A percentile compares a stretch with the other conserved stretches of the same genome.
These are phyloP conservation scores for Rhineura floridana DNA, from an alignment of 2,113 vertebrate species.

Conservation along the genomic window DNA sequence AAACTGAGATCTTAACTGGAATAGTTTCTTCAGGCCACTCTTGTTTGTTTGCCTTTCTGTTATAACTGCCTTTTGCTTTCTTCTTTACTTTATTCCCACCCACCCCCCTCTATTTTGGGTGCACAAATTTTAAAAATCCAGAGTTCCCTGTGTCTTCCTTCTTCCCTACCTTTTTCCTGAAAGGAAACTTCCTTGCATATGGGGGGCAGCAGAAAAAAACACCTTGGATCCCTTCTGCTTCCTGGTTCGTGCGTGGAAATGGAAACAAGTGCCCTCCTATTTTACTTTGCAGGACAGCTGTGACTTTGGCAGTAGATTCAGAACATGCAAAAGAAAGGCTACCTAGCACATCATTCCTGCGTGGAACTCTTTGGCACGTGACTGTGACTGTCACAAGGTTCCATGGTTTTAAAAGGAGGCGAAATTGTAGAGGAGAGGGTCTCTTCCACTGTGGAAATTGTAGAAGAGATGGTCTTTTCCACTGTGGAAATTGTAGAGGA, in stretches of 20 bases:
- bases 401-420: neutral
- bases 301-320: too few species aligned
- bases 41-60: neutral
- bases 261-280: neutral
- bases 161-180: conserved; percentile 47
- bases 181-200: conserved; percentile 55
- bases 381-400: neutral
- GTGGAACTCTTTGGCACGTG: neutral
- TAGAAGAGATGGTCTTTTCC: too few species aligned
- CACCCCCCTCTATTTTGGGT: conserved; percentile 29
- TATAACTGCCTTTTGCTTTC: neutral
- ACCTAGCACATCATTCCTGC: neutral
- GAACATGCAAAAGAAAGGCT: too few species aligned
- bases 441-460: too few species aligned
- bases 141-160: neutral
- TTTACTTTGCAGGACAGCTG: neutral
- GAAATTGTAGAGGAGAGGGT: neutral
- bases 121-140: neutral
- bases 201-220: neutral
- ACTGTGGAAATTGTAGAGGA: too few species aligned
- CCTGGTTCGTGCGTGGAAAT: conserved; percentile 49
- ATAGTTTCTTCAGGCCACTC: neutral
- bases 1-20: conserved; percentile 26
- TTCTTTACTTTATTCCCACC: conserved; percentile 35
- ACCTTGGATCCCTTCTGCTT: conserved; percentile 38